A percentile compares a stretch with the other conserved stretches of the same genome.
phyloP scores from a whole-genome alignment of 2,797 vertebrate genomes.

The Cheirogaleus major region DNA sequence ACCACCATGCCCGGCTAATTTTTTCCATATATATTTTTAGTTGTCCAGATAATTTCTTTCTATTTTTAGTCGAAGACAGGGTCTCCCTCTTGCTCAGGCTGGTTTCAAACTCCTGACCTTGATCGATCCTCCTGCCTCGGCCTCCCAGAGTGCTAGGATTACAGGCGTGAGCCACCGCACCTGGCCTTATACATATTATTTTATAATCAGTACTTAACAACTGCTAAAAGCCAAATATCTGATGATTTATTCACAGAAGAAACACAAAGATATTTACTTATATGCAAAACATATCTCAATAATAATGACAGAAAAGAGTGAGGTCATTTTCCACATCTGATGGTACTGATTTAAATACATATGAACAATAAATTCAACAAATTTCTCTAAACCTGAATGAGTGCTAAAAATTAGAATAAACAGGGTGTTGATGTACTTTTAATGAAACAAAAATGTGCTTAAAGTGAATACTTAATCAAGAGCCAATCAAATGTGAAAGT shows the following conservation, averaged over 20 bases:
- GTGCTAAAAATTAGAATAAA: slow-evolving; percentile 32
- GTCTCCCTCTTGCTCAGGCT: no score
- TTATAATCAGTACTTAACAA: not conserved
- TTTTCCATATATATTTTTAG: no score
- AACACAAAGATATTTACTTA: not conserved
- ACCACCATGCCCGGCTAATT: no score
- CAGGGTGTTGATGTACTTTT: not conserved
- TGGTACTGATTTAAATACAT: not conserved
- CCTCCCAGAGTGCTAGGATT: no score
- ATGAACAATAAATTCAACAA: not conserved
- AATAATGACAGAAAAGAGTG: not conserved
- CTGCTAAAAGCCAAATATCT: not conserved
- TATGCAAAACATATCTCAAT: not conserved
- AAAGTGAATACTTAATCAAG: not conserved
- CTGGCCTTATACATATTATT: not conserved
- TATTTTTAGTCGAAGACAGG: no score
- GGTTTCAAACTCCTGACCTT: no score
- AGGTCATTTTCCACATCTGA: not conserved
- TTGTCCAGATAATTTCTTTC: no score
- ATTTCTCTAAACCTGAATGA: not conserved
- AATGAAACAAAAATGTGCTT: slow-evolving; percentile 23
- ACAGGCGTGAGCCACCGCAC: no score
- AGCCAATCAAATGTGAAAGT: not conserved
- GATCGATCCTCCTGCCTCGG: no score
- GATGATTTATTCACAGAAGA: not conserved